Conservation (phyloP, 2,797 vertebrate species). For the Chelmon rostratus region DNA sequence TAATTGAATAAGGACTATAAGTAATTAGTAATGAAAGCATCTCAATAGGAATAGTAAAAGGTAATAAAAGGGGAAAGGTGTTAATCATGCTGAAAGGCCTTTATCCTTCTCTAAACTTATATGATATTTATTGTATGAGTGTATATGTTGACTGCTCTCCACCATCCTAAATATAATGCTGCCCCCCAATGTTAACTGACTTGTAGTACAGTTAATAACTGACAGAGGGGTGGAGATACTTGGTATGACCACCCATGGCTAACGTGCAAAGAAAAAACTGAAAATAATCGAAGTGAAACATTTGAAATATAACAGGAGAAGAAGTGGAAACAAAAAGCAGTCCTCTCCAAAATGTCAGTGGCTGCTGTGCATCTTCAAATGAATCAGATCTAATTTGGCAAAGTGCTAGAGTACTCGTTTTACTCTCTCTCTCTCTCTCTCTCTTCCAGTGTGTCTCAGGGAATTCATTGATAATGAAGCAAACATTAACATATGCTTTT, state of each 20-base stretch:
- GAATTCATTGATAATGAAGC: conserved; percentile 24
- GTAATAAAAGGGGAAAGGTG: background rate
- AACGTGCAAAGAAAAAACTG: background rate
- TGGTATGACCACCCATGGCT: background rate
- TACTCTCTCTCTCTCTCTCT: background rate
- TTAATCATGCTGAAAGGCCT: background rate
- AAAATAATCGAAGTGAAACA: background rate
- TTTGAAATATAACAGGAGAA: background rate
- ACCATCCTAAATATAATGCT: conserved; percentile 17
- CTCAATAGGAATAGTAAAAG: background rate
- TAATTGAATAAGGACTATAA: background rate
- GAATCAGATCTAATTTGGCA: background rate
- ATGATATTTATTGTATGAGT: background rate
- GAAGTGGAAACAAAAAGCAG: background rate
- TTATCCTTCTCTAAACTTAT: background rate
- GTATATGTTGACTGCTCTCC: background rate
- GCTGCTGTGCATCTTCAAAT: background rate
- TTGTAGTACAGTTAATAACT: conserved; percentile 6
- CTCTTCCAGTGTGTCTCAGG: background rate
- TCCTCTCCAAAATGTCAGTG: background rate
- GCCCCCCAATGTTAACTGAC: conserved; percentile 45
- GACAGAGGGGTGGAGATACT: rapidly evolving
- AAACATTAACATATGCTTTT: conserved; percentile 27
- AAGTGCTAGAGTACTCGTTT: background rate
- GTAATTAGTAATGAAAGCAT: background rate